phyloP scores from a whole-genome alignment of 2,113 vertebrate genomes.

The Melierax canorus region DNA sequence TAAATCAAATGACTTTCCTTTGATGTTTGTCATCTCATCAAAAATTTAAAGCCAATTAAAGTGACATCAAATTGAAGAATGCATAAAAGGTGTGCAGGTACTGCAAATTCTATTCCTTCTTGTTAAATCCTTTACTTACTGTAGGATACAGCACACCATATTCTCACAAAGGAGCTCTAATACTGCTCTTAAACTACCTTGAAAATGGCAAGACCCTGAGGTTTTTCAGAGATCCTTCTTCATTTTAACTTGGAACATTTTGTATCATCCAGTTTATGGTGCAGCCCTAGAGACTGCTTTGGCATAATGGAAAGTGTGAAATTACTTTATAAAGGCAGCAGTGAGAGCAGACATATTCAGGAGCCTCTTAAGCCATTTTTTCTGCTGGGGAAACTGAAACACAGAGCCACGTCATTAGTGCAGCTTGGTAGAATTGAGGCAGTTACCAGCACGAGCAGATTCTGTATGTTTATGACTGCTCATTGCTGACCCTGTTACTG shows the following conservation, averaged over 20 bases:
- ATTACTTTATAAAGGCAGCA: not conserved
- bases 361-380: not conserved
- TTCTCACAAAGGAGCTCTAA: not conserved
- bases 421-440: not conserved
- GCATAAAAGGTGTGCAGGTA: constrained; percentile 41
- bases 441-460: not conserved
- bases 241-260: not conserved
- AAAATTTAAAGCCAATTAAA: constrained; percentile 68
- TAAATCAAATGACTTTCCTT: constrained; percentile 58
- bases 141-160: not conserved
- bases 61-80: constrained; percentile 53
- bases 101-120: constrained; percentile 25
- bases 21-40: constrained; percentile 65
- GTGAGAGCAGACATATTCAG: not conserved
- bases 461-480: not conserved
- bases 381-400: not conserved
- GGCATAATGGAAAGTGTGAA: not conserved
- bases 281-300: not conserved
- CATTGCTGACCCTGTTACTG: not conserved
- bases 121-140: not conserved
- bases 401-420: not conserved
- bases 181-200: not conserved
- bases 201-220: not conserved
- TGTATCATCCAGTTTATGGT: not conserved
- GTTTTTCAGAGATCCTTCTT: not conserved